Evolutionary conservation across 64 coral and sea anemone genomes (phyloP), one percentile per base, ranked within the genome.

Genomic region (Montipora foliosa): DNA sequence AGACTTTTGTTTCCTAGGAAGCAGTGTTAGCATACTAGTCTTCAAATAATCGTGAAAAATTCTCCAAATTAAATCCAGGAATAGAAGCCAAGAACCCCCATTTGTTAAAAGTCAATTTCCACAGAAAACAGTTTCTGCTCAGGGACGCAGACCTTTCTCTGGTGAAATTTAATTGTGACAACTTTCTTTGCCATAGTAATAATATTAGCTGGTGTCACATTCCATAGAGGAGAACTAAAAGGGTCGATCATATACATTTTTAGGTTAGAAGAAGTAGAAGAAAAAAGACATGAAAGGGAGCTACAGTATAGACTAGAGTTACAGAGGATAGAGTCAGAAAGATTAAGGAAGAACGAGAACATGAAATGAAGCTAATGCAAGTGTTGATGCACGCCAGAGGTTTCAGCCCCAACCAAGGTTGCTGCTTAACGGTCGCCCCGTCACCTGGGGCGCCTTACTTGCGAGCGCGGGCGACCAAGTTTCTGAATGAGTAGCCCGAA

Each of bases 151-250:
- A 74, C 70, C 70, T 74, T 29, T 74, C 71, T 74, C 71, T 74
- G 71, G 71, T 74, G 71, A 74, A 74, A 74, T 74, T 74, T 74
- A 74, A 74, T 74, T 44, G 71, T 74, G 71, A 74, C 71, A 74
- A 74, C 71, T 74, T 74, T 74, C 71, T 74, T 74, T 74, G 71
- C 71, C 71, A 74, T 74, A 6, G 25, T 74, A 74, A 74, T 74
- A 74, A 74, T 29, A 44, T 22, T 74, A 25, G 22, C 71, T 74
- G 71, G 6, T 74, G 6, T 74, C n/a, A 25, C 20, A 44, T 5
- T 25, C 71, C 71, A 74, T 74, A 74, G 37, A 74, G 21, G 21
- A 74, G 21, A 22, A 74, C 71, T 74, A 74, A 74, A 74, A 74
- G 71, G 71, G 71, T 74, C 16, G 4, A 74, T 74, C 71, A 0